Conservation (phyloP, 2,113 vertebrate species). For the Siphamia tubifer region DNA sequence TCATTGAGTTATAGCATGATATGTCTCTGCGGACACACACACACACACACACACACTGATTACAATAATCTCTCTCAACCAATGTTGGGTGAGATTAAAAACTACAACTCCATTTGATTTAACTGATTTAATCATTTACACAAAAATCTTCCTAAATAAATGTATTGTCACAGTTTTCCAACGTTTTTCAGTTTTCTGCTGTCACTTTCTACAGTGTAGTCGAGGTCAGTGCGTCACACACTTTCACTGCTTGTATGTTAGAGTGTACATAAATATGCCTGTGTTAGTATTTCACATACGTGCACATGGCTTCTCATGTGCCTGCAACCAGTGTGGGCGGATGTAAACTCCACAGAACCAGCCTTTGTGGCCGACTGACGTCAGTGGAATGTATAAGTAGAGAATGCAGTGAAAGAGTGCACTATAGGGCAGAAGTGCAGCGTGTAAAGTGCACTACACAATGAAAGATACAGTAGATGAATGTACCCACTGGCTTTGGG, state of each 20-base stretch:
- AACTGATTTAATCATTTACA: too few relatives aligned
- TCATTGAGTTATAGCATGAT: too few relatives aligned
- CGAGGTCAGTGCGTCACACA: background rate
- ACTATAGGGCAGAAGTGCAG: background rate
- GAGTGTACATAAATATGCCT: background rate
- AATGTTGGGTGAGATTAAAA: too few relatives aligned
- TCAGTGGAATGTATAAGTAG: conserved; percentile 56
- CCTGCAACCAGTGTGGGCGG: conserved; percentile 15
- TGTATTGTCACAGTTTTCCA: too few relatives aligned
- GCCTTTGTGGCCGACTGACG: conserved; percentile 54
- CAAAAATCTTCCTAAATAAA: too few relatives aligned
- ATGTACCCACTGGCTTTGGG: background rate
- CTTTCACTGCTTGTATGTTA: background rate
- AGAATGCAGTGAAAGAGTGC: conserved; percentile 32
- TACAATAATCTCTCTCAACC: too few relatives aligned
- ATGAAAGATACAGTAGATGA: conserved; percentile 17
- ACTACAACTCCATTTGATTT: too few relatives aligned
- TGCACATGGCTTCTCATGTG: background rate
- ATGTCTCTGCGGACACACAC: too few relatives aligned
- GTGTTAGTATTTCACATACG: background rate
- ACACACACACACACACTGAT: too few relatives aligned
- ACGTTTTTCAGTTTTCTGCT: too few relatives aligned
- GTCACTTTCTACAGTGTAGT: too few relatives aligned
- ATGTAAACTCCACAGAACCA: conserved; percentile 46
- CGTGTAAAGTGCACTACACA: conserved; percentile 14